Evolutionary conservation across 2,888 invertebrate species (phyloP), one percentile per base, ranked within the genome.

Genomic region (Mellilla xanthometata): DNA sequence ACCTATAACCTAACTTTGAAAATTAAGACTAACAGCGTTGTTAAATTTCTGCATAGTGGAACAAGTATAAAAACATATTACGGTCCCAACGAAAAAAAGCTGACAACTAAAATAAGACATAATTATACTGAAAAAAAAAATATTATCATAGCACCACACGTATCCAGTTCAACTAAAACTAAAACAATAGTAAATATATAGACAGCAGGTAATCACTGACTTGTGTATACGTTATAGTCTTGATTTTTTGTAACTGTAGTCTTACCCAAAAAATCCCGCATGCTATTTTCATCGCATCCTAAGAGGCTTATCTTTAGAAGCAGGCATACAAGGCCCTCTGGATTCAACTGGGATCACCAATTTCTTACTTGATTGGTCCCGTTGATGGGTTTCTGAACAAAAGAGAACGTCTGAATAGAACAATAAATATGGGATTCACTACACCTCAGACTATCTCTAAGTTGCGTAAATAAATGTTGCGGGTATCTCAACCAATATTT

Each of bases 311-410:
- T 82, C 82, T 78, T 60, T 51, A 60, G 67, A 62, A 72, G 72
- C 81, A 77, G 76, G 63, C 70, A 35, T 38, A 32, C 36, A 32
- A 49, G 31, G 36, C 27, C 40, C 32, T 62, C 49, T 54, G 58
- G 62, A 62, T 69, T 68, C 65, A 67, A 59, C 54, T 65, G 72
- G 76, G 79, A 81, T 80, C 81, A 80, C 77, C 85, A 84, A 87
- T 87, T 86, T 87, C 83, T 82, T 87, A 85, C 82, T 84, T 84
- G 83, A 86, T 84, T 85, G 79, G 77, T 70, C 76, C 67, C 68
- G 66, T 65, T 85, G 85, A 88, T 88, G 80, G 86, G 75, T 82
- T 84, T 77, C 56, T 62, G 74, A 78, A 84, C 84, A 86, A 86
- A 80, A 74, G 72, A 73, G 68, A 55, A 58, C 64, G 62, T 68